phyloP scores from a whole-genome alignment of 2,113 vertebrate genomes.

The Theristicus caerulescens region DNA sequence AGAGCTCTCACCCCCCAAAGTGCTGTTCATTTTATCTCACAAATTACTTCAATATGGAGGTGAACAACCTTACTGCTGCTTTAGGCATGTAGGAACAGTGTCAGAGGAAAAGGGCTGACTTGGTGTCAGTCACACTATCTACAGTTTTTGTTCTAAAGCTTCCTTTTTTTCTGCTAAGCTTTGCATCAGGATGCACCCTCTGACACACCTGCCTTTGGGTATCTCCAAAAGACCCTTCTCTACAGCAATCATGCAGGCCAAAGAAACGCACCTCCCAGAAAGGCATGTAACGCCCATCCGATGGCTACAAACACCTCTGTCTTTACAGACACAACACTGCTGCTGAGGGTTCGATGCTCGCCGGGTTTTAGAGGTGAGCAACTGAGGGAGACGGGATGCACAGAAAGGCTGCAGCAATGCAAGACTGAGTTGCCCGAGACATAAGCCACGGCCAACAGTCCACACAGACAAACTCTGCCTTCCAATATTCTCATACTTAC shows the following conservation, averaged over 20 bases:
- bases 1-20: neutral
- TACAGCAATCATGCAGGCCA: neutral
- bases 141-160: neutral
- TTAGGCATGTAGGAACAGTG: neutral
- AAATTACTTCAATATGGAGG: neutral
- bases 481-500: neutral
- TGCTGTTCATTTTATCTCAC: neutral
- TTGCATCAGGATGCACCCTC: neutral
- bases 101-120: neutral
- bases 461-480: neutral
- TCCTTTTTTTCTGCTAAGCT: neutral
- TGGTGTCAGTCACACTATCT: neutral
- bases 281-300: fast-evolving
- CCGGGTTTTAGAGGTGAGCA: neutral
- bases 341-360: neutral
- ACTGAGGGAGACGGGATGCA: neutral
- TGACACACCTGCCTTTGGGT: neutral
- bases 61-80: neutral
- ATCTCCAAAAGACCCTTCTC: neutral
- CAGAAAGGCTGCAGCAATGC: neutral
- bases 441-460: neutral
- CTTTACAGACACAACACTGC: neutral
- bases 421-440: neutral
- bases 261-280: neutral
- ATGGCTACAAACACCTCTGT: neutral